Base-by-base conservation (phyloP, 1,140 invertebrate species). In the Metopolophium dirhodum region DNA sequence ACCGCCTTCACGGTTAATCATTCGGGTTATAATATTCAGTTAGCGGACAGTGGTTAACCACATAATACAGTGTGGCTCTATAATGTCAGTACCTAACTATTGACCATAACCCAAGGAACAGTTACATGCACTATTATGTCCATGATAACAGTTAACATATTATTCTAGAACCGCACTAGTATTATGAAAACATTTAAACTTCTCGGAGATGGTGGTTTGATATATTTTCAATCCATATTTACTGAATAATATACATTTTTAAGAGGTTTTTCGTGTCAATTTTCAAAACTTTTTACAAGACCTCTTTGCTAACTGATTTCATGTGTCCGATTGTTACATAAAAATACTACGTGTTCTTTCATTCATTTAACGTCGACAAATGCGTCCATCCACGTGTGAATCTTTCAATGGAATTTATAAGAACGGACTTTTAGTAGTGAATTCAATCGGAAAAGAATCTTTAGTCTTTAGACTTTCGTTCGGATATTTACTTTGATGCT, bases 401-500 rank as follows among this genome's bases (percentile, higher is more conserved):
- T 49, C 7, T 88, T 88, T 49, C 20, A 51, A 49, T n/a, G n/a
- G 30, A 88, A 88, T 88, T 49, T 47, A 20, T 30, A n/a, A 49
- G 47, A 88, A 8, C n/a, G 51, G 45, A 47, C 86, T 88, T 88
- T 88, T 88, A 88, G 47, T 35, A 35, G 30, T 88, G 86, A 88
- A 88, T 88, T 88, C 86, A 35, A 18, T 88, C 14, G 86, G 86
- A 88, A 88, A 35, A 88, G 45, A 49, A 88, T 88, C 30, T 88
- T 30, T 22, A 88, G 86, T 45, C 23, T 51, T 22, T 51, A 35
- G 35, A 51, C n/a, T 45, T 88, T 88, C 30, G 18, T 35, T 22
- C 86, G 35, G 87, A 54, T 23, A n/a, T 89, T 54, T 54, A 9
- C 49, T 89, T 89, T 54, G 35, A 89, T 54, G 87, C 54, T 23